Evolutionary conservation across 2,888 invertebrate genomes (phyloP), one percentile per base, ranked within the genome.

Genomic region (Drosophila maculinotata): DNA sequence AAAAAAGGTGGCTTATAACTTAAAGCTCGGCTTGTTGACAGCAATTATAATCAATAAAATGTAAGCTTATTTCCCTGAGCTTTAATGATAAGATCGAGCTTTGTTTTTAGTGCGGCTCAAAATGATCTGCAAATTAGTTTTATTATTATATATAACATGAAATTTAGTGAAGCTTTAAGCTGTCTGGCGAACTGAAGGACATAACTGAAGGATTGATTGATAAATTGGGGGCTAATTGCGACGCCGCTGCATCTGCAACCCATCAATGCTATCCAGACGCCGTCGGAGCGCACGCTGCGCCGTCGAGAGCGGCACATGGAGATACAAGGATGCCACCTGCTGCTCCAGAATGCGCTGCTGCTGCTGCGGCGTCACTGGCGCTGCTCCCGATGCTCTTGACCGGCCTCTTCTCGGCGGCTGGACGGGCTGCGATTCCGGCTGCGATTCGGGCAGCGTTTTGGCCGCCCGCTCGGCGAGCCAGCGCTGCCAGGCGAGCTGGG

Each of bases 401-500:
- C 23, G 12, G 30, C 44, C 1, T 10, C n/a, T 4, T n/a, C 12
- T 0, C n/a, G n/a, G n/a, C n/a, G n/a, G n/a, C n/a, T n/a, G n/a
- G n/a, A n/a, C n/a, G n/a, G 20, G 20, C 20, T 20, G 9, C 6
- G 6, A 3, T 1, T 8, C 28, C 4, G n/a, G 1, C 8, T 17
- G 9, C 30, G 6, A 9, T 12, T 1, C 8, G 2, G 12, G 9
- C 12, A 9, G n/a, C 6, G 10, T 31, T 4, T 35, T 44, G n/a
- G 3, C 1, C 9, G 17, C 30, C 35, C 30, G 38, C 25, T 59
- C 69, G 4, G 30, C 6, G 7, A 72, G 28, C 75, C 75, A 76
- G 10, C 77, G 77, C 20, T 66, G 52, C 66, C 73, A 76, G 14
- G 75, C 77, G 0, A 69, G 38, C 39, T 60, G 25, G 8, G 77